Evolutionary conservation across 2,888 invertebrate genomes (phyloP).

Genomic region (Cotesia congregata): DNA sequence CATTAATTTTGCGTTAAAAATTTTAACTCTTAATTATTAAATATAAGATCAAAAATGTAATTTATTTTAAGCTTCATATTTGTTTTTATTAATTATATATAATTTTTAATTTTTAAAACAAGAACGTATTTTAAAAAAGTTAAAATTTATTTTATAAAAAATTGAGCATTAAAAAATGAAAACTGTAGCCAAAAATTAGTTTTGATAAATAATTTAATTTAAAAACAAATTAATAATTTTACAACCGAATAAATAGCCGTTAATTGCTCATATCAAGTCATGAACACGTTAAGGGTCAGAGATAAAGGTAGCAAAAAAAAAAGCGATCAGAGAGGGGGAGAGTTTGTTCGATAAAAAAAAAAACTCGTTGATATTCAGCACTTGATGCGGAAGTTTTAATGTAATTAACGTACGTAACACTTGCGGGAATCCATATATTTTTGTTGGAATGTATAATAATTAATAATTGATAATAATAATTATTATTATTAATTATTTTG

Average conservation of each 20-base stretch:
- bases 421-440: background rate
- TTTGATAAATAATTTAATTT: slow-evolving; percentile 18
- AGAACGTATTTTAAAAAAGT: too few species aligned
- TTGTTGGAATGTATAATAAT: too few species aligned
- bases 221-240: background rate
- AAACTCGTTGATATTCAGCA: background rate
- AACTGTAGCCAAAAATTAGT: slow-evolving; percentile 28
- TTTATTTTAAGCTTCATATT: too few species aligned
- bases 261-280: slow-evolving; percentile 13
- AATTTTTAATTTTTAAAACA: too few species aligned
- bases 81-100: too few species aligned
- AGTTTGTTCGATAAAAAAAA: slow-evolving; percentile 2
- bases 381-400: background rate
- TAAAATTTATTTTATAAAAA: too few species aligned
- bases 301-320: background rate
- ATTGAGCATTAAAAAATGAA: too few species aligned
- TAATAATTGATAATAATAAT: too few species aligned
- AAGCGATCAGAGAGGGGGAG: background rate
- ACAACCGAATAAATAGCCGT: background rate
- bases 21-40: too few species aligned
- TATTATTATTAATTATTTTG: too few species aligned
- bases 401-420: background rate
- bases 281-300: background rate
- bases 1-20: too few species aligned
- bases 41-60: too few species aligned